Percentiles rank a stretch among this genome's conserved stretches.
phyloP scores from a whole-genome alignment of 2,113 vertebrate species.

The Caretta caretta region DNA sequence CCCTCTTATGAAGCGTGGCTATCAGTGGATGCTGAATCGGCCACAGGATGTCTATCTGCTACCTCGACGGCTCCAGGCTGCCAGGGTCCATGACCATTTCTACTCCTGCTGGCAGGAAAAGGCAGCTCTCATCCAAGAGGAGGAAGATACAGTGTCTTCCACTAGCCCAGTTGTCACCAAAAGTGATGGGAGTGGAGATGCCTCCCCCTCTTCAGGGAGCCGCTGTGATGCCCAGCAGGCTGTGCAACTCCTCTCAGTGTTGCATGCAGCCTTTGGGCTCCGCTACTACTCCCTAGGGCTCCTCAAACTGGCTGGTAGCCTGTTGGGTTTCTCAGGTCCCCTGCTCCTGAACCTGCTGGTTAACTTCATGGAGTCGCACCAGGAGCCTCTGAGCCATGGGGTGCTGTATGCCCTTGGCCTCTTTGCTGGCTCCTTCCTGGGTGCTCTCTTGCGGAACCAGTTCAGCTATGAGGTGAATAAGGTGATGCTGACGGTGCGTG shows the following conservation, averaged over 20 bases:
- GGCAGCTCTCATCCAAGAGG: slow-evolving; percentile 17
- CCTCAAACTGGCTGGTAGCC: slow-evolving; percentile 84
- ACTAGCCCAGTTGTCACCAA: slow-evolving; percentile 56
- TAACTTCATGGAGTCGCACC: slow-evolving; percentile 88
- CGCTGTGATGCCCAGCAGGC: background rate
- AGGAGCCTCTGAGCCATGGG: slow-evolving; percentile 86
- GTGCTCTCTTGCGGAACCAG: slow-evolving; percentile 86
- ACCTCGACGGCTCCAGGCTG: slow-evolving; percentile 82
- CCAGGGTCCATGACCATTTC: slow-evolving; percentile 80
- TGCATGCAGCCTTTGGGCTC: slow-evolving; percentile 87
- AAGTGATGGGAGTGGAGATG: accelerated
- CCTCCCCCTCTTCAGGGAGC: background rate
- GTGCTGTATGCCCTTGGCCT: slow-evolving; percentile 88
- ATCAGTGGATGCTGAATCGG: slow-evolving; percentile 80
- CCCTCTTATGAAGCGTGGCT: slow-evolving; percentile 86
- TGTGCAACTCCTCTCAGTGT: slow-evolving; percentile 79
- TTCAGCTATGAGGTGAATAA: slow-evolving; percentile 89
- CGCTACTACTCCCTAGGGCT: slow-evolving; percentile 87
- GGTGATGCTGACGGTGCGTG: slow-evolving; percentile 84
- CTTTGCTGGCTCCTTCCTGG: slow-evolving; percentile 83
- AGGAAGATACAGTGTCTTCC: slow-evolving; percentile 36
- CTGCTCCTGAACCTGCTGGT: slow-evolving; percentile 91
- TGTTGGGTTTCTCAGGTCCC: slow-evolving; percentile 89
- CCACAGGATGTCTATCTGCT: slow-evolving; percentile 85
- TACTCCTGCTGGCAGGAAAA: slow-evolving; percentile 84